Base-by-base conservation (phyloP, 2,797 vertebrate genomes). In the Pseudopleuronectes americanus region DNA sequence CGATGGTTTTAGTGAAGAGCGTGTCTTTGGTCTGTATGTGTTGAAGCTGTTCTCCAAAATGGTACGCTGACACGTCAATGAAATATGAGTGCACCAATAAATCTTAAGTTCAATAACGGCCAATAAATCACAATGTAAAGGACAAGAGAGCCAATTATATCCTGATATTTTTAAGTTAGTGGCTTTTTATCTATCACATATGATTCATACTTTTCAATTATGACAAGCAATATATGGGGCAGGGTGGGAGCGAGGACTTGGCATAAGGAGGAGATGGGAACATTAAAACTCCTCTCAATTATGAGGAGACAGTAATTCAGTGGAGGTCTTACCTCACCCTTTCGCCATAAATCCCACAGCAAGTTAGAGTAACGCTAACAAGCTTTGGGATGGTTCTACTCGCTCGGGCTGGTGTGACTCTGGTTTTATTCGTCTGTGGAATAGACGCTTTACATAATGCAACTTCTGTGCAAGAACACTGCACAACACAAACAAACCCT, bases 1-100 rank as follows among this genome's bases (percentile, higher is more conserved):
- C 74, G 4, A 57, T 84, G 74, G 73, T 87, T 90, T 88, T 92
- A 93, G 91, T 83, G 82, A 86, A 78, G 38, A 52, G 2, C 61
- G 61, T 62, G 67, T 72, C 21, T 23, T 48, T 2, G 6, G 67
- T 12, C 64, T 64, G 14, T 23, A 2, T 33, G 33, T 73, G 33
- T 33, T 60, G 4, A 55, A 1, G 33, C 10, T 33, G n/a, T 64
- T 61, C 36, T 41, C 14, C 28, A 6, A 57, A 70, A 64, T 26
- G 54, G 24, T 43, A 38, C n/a, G 21, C 26, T 57, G 43, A 56
- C 23, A n/a, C 33, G 19, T 33, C 21, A 33, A 1, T 68, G 12
- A 48, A 61, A 59, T 70, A 36, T 21, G 58, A 65, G 36, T 45
- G 1, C 47, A 64, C 13, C 52, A 65, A 47, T 71, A 51, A 63